Evolutionary conservation across 1,140 invertebrate species (phyloP).

Genomic region (Drosophila biarmipes): DNA sequence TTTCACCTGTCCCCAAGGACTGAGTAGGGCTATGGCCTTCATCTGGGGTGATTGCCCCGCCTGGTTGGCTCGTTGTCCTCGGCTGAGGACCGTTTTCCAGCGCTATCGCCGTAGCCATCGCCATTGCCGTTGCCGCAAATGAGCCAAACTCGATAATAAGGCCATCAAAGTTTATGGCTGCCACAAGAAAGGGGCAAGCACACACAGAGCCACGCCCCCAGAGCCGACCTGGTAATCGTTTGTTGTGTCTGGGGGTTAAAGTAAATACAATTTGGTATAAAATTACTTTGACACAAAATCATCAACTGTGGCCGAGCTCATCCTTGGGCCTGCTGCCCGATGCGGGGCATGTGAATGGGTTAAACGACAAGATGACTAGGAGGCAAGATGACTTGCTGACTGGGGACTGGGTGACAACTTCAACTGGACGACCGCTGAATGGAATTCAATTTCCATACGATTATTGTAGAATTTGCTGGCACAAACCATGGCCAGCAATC

Average conservation of each 20-base stretch:
- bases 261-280: slow-evolving; percentile 68
- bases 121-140: slow-evolving; percentile 47
- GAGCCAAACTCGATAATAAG: slow-evolving; percentile 73
- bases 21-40: not conserved
- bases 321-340: not conserved
- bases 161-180: slow-evolving; percentile 70
- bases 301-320: slow-evolving; percentile 13
- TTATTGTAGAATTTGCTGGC: slow-evolving; percentile 53
- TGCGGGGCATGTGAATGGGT: slow-evolving; percentile 3
- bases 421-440: slow-evolving; percentile 28
- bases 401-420: slow-evolving; percentile 14
- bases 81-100: slow-evolving; percentile 8
- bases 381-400: too few relatives aligned
- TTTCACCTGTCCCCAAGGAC: not conserved
- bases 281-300: slow-evolving; percentile 63
- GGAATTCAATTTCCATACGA: slow-evolving; percentile 76
- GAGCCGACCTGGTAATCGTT: slow-evolving; percentile 49
- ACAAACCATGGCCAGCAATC: slow-evolving; percentile 35
- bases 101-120: slow-evolving; percentile 7
- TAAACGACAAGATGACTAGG: not conserved
- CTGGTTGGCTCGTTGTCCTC: not conserved
- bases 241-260: slow-evolving; percentile 62
- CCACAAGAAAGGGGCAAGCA: slow-evolving; percentile 11
- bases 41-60: slow-evolving; percentile 28
- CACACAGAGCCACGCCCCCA: slow-evolving; percentile 1